Conservation (phyloP, 2,113 vertebrate species). For the Megaleporinus macrocephalus region DNA sequence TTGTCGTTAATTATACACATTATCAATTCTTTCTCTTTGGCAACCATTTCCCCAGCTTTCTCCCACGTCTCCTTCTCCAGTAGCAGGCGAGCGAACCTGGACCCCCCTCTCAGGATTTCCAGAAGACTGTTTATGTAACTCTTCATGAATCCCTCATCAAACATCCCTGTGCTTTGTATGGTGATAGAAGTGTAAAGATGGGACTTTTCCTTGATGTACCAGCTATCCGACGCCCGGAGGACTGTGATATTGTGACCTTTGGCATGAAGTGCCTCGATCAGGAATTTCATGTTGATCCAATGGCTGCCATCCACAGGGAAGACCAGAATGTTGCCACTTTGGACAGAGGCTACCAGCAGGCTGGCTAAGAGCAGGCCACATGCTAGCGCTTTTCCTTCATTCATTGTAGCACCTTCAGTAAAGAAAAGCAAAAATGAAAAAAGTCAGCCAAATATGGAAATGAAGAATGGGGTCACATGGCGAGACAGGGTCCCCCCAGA, state of each 20-base stretch:
- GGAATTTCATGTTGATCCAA: slow-evolving; percentile 68
- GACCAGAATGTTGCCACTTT: slow-evolving; percentile 67
- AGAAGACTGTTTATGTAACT: neutral
- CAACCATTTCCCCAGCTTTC: neutral
- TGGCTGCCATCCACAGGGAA: slow-evolving; percentile 72
- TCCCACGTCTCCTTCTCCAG: slow-evolving; percentile 44
- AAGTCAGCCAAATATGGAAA: too few species aligned
- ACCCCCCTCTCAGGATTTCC: slow-evolving; percentile 34
- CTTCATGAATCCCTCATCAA: slow-evolving; percentile 25
- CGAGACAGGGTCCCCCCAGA: too few species aligned
- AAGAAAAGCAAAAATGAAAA: neutral
- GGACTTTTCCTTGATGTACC: slow-evolving; percentile 48
- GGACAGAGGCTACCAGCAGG: slow-evolving; percentile 23
- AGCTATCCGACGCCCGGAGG: slow-evolving; percentile 34
- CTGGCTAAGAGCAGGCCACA: neutral
- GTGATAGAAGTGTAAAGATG: slow-evolving; percentile 43
- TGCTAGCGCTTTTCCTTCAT: neutral
- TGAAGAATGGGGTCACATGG: too few species aligned
- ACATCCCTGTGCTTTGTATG: neutral
- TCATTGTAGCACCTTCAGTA: slow-evolving; percentile 41
- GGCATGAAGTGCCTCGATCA: slow-evolving; percentile 68
- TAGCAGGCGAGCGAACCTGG: slow-evolving; percentile 31
- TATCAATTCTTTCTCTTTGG: slow-evolving; percentile 36
- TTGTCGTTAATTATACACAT: slow-evolving; percentile 34
- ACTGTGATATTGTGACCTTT: slow-evolving; percentile 68